phyloP scores from a whole-genome alignment of 2,888 invertebrate genomes.

The Phengaris arion region DNA sequence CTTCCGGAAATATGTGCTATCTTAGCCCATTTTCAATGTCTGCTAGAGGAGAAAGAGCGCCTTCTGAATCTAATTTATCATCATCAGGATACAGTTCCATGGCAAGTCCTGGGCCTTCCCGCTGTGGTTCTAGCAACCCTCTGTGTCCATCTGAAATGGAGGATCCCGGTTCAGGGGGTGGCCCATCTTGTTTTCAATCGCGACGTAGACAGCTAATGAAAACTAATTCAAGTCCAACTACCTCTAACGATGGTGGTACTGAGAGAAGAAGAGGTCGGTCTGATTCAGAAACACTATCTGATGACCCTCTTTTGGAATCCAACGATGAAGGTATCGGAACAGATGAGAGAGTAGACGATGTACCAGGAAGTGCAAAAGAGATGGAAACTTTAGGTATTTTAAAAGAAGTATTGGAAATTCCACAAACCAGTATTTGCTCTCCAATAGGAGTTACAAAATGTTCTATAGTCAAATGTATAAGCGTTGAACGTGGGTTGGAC shows the following conservation, averaged over 20 bases:
- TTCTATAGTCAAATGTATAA: constrained; percentile 77
- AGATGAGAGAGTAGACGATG: constrained; percentile 86
- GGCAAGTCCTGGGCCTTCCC: constrained; percentile 90
- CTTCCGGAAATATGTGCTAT: constrained; percentile 83
- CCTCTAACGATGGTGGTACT: constrained; percentile 67
- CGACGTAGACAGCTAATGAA: constrained; percentile 82
- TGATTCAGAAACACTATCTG: constrained; percentile 87
- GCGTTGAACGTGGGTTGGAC: constrained; percentile 77
- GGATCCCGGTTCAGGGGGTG: constrained; percentile 82
- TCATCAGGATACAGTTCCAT: constrained; percentile 92
- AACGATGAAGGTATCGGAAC: constrained; percentile 90
- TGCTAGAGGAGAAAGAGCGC: constrained; percentile 84
- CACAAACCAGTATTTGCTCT: constrained; percentile 64
- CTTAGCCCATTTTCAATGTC: constrained; percentile 89
- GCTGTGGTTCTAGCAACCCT: constrained; percentile 90
- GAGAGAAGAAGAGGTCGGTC: constrained; percentile 81
- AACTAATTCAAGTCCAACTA: constrained; percentile 75
- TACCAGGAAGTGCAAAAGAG: constrained; percentile 85
- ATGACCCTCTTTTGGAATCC: constrained; percentile 84
- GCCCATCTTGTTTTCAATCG: constrained; percentile 74
- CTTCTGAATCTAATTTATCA: constrained; percentile 90
- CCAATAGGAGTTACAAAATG: constrained; percentile 74
- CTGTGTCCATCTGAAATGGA: constrained; percentile 87
- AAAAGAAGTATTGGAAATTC: constrained; percentile 71
- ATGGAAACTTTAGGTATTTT: constrained; percentile 66